Percentiles rank a stretch among this genome's conserved stretches.
These are phyloP conservation scores for Ptilorrhoa leucosticta DNA, from an alignment of 2,113 vertebrate genomes.

Conservation along the genomic window DNA sequence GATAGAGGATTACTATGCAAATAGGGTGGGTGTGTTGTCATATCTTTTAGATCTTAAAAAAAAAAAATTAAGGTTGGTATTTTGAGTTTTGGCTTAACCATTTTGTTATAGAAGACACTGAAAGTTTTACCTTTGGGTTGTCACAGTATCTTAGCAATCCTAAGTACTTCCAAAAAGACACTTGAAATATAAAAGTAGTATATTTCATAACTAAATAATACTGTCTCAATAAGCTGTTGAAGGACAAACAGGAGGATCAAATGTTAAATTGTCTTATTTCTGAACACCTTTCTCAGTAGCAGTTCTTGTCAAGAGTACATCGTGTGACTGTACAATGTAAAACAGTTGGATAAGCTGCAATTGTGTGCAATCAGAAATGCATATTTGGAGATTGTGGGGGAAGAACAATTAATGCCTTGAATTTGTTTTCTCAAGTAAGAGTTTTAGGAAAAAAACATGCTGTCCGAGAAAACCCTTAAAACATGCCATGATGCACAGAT, in stretches of 20 bases:
- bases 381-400: neutral
- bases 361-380: neutral
- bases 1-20: neutral
- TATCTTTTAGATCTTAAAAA: neutral
- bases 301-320: neutral
- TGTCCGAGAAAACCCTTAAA: neutral
- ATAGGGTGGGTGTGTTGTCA: neutral
- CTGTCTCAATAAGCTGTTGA: neutral
- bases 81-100: neutral
- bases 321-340: accelerated
- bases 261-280: neutral
- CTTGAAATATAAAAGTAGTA: neutral
- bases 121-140: neutral
- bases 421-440: neutral
- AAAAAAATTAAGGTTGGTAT: neutral
- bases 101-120: neutral
- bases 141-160: neutral
- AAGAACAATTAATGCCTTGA: neutral
- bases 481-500: neutral
- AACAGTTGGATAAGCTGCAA: neutral
- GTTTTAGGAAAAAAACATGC: neutral
- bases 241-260: neutral
- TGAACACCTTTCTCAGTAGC: neutral
- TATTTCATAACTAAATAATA: neutral
- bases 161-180: neutral